Base-by-base conservation (phyloP, 2,888 invertebrate genomes). In the Cheilosia pagana region DNA sequence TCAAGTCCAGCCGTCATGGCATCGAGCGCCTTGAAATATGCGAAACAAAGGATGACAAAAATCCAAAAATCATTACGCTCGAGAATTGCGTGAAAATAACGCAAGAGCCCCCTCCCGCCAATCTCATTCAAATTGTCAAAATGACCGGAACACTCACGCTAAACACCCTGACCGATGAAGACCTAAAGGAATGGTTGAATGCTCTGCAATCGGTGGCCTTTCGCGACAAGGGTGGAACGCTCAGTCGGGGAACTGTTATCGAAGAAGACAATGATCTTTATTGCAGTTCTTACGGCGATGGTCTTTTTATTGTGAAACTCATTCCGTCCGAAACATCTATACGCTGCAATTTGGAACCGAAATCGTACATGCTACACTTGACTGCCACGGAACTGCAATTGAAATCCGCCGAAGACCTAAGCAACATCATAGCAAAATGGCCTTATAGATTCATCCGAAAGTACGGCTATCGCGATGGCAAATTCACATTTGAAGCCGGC, bases 191-290 rank as follows among this genome's bases (percentile, higher is more conserved):
- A 88, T 97, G 97, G 97, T 94, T 96, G 16, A 93, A 93, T 82
- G 95, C 96, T 4, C 93, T 97, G 74, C 97, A 97, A 89, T 94
- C 95, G 12, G 96, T 97, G 31, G 96, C 96, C 0, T 97, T 97
- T 89, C 95, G 95, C 89, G 95, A 95, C 81, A 94, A 94, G 53
- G 92, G 93, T 35, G 92, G 93, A 23, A 87, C 88, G 14, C 87
- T 88, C 41, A 87, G 88, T 2, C 87, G 89, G 7, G 89, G 90
- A 31, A 93, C 93, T 16, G 91, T 90, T 60, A 95, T 96, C 89
- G 96, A 97, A 92, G 96, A 96, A 92, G 96, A 97, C 88, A 97
- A 97, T 91, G 97, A 97, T 91, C 92, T 97, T n/a, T 97, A 97
- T 90, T 96, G 96, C 90, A 95, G 96, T 48, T 96, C 96, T 77